Base-by-base conservation (phyloP, 1,140 invertebrate species). In the Macrobrachium nipponense region DNA sequence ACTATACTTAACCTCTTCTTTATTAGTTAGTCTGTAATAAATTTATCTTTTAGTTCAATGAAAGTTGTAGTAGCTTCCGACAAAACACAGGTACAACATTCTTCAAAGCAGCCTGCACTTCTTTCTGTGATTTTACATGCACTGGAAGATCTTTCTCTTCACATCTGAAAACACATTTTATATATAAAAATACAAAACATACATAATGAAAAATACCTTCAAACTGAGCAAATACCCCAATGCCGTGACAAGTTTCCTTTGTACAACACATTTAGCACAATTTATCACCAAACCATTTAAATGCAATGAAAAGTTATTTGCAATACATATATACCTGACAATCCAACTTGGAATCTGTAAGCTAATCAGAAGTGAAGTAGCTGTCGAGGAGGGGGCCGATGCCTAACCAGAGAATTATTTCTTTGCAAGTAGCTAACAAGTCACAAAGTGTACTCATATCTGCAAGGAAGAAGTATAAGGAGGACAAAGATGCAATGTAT, bases 1-100 rank as follows among this genome's bases (percentile, higher is more conserved):
- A 87, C 75, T 90, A 89, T 82, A 58, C 15, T 58, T 88, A 85
- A 80, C 90, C 90, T 95, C 94, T 82, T 97, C 95, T 83, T 94
- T 92, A 91, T 97, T 95, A 89, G 94, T 94, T 68, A 98, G 92
- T 91, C 98, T 96, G 10, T 95, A 94, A 36, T 96, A 93, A 11
- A 98, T 95, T 98, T 97, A 89, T 97, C 93, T 78, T 95, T 92
- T 11, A 98, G 91, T 51, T 94, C 93, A 0, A 93, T 92, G 91
- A 98, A 98, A 10, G 95, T 96, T 18, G 95, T 97, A 76, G 98
- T 97, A 82, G 95, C 94, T 90, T 96, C 94, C 90, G 73, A 83
- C 17, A 83, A n/a, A n/a, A 11, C 5, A 82, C 64, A 4, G 82
- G 76, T 6, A 80, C 70, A 43, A 81, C 80, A 23, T 60, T 15